These are phyloP conservation scores for Ophiothrix spiculata DNA, from an alignment of 35 echinoderm and acorn worm species.

Conservation along the genomic window DNA sequence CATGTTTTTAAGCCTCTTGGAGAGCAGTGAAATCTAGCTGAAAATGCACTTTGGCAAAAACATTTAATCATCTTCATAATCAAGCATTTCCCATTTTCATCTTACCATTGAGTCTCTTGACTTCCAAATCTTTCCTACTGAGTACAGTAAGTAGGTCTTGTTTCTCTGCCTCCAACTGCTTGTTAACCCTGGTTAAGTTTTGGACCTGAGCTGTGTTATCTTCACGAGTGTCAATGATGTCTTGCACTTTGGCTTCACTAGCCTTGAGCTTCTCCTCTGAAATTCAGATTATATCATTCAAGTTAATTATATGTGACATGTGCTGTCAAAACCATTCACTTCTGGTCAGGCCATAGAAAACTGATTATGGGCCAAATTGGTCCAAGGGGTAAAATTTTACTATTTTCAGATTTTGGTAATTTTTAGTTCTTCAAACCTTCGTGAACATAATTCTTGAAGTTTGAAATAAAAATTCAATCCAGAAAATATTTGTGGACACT, in stretches of 20 bases:
- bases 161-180: constrained; percentile 76
- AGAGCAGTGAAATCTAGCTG: not conserved
- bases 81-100: not conserved
- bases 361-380: too few species aligned
- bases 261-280: constrained; percentile 63
- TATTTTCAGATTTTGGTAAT: too few species aligned
- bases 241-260: constrained; percentile 38
- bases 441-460: too few species aligned
- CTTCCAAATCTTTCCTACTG: constrained; percentile 59
- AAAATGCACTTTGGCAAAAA: not conserved
- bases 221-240: constrained; percentile 39
- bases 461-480: too few species aligned
- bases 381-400: too few species aligned
- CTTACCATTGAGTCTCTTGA: constrained; percentile 35
- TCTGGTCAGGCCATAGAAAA: not conserved
- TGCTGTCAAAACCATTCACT: too few species aligned
- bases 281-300: not conserved
- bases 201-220: constrained; percentile 39
- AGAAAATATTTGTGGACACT: too few species aligned
- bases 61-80: not conserved
- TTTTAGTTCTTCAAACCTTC: too few species aligned
- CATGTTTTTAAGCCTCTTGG: not conserved
- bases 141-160: constrained; percentile 57
- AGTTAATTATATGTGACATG: too few species aligned
- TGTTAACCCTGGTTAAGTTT: constrained; percentile 50